Evolutionary conservation across 2,797 vertebrate species (phyloP), one percentile per base, ranked within the genome.

Genomic region (Syngnathus rostellatus): DNA sequence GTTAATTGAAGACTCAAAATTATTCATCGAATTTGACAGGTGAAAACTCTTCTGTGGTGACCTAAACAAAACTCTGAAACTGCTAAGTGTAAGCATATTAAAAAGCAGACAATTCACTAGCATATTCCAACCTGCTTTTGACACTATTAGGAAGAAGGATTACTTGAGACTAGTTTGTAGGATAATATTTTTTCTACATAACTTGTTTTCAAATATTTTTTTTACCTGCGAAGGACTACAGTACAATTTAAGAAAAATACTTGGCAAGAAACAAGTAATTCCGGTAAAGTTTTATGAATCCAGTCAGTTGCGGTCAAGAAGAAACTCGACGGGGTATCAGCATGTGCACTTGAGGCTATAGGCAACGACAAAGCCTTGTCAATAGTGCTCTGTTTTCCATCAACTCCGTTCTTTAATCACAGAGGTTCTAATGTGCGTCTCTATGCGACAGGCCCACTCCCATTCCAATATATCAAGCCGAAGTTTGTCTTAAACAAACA

Each of bases 381-480:
- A 87, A 92, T 91, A 90, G 72, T 72, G 72, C 80, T 85, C 81
- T 53, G 79, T 84, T 89, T 88, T 90, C 86, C 86, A 90, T 91
- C 89, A 90, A 83, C 83, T 85, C 81, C 85, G 80, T 87, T 88
- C 85, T 82, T 90, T 90, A 90, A 91, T 91, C 88, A 90, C 85
- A 81, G 75, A 21, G 72, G 78, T 83, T 78, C 85, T 90, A 89
- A 88, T 85, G 79, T 21, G 76, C 79, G 76, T 84, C 70, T 70
- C 85, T 81, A 67, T 81, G 81, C 66, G 71, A 87, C 78, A 71
- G 70, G 45, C 76, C 66, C 73, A 70, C 76, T 85, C 81, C 77
- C 70, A 79, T 85, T 87, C 86, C 89, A 82, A 89, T 90, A 89
- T 81, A 86, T 84, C 81, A 77, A 75, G 72, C 74, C 68, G 69